Base-by-base conservation (phyloP, 1,140 invertebrate genomes). In the Pogonomyrmex barbatus region DNA sequence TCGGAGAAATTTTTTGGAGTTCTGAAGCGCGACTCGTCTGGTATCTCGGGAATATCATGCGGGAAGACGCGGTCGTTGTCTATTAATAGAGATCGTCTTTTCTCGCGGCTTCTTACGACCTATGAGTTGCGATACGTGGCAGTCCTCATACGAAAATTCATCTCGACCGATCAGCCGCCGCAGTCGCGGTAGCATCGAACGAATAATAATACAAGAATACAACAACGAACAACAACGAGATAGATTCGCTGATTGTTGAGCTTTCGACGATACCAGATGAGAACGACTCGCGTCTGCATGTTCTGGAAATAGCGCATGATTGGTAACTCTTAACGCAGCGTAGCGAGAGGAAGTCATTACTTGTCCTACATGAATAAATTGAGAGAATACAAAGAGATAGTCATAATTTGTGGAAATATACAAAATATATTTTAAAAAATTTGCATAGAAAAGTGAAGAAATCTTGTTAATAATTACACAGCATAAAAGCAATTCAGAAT, bases 11-110 rank as follows among this genome's bases (percentile, higher is more conserved):
- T 75, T 83, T 45, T 60, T 60, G 36, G 50, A 42, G 39, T 6
- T 47, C 4, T 82, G 36, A 81, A 42, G 30, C 62, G 47, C 39
- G 85, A 63, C 63, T 42, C 73, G 63, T 76, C 85, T 75, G 73
- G 82, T 90, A 88, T 92, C 90, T 87, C 58, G 83, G 87, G 63
- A 89, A 91, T 91, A 88, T 86, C 85, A 73, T 90, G 88, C 62
- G 88, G 70, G 90, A 92, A 92, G 89, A 91, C 87, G 89, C 81
- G 91, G 88, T 81, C 88, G 83, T 91, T 73, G 65, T 90, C 93
- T 93, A 92, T 92, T 92, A 93, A 92, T 93, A 93, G 89, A 91
- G 86, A 86, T 60, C 88, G 92, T 88, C 79, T 91, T 83, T 73
- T 85, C 84, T 89, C 89, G 87, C 70, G 36, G 83, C 65, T 58